Conservation (phyloP, 1,140 invertebrate genomes). For the Spodoptera frugiperda region DNA sequence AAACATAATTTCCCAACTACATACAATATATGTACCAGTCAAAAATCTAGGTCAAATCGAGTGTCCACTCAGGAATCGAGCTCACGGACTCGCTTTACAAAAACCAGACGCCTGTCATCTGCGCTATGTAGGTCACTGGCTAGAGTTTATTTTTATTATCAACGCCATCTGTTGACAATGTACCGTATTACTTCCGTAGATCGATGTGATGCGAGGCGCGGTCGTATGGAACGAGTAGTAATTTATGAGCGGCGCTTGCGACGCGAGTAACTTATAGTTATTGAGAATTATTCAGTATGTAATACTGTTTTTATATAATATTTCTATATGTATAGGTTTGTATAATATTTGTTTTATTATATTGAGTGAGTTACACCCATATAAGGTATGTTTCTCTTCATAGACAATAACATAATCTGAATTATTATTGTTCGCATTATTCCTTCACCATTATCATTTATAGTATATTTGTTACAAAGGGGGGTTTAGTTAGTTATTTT, state of each 20-base stretch:
- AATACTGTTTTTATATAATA: no score
- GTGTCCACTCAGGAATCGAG: conserved; percentile 12
- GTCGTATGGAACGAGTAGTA: neutral
- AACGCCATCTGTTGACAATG: conserved; percentile 25
- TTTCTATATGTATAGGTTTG: no score
- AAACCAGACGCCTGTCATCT: conserved; percentile 2
- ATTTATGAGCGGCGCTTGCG: neutral
- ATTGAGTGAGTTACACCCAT: no score
- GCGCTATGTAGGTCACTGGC: conserved; percentile 6
- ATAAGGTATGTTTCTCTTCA: no score
- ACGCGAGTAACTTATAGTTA: neutral
- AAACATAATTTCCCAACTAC: no score
- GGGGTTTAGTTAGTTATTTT: conserved; percentile 28
- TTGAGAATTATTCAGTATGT: no score
- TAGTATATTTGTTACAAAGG: conserved; percentile 1
- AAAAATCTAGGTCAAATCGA: neutral
- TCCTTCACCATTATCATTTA: neutral
- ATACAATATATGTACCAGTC: neutral
- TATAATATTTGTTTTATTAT: no score
- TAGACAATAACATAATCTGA: neutral
- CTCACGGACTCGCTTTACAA: neutral
- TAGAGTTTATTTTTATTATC: conserved; percentile 6
- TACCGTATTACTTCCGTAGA: conserved; percentile 1
- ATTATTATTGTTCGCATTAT: neutral
- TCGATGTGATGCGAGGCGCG: neutral